Evolutionary conservation across 1,140 invertebrate species (phyloP).

Genomic region (Euschistus heros): DNA sequence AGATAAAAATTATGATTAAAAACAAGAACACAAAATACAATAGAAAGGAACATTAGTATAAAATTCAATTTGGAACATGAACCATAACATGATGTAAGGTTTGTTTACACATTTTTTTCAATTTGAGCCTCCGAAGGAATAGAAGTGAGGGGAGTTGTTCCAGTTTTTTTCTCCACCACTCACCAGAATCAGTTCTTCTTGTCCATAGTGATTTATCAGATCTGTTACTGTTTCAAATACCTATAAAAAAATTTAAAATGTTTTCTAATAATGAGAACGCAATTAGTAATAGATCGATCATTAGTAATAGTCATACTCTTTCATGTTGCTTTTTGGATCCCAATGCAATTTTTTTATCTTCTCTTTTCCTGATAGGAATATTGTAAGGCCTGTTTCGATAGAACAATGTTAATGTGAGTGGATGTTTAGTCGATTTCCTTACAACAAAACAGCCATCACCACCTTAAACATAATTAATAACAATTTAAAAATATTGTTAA

Average conservation of each 20-base stretch:
- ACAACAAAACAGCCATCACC: slow-evolving; percentile 26
- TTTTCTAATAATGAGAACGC: too few species aligned
- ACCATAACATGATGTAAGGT: slow-evolving; percentile 1
- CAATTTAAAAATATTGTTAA: too few species aligned
- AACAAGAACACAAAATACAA: neutral
- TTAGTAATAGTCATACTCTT: slow-evolving; percentile 13
- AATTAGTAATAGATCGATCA: too few species aligned
- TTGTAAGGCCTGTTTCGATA: slow-evolving; percentile 24
- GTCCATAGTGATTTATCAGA: slow-evolving; percentile 6
- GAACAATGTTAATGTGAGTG: slow-evolving; percentile 24
- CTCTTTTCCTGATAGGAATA: slow-evolving; percentile 23
- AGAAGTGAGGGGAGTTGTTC: neutral
- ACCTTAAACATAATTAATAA: slow-evolving; percentile 9
- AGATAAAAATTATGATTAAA: too few species aligned
- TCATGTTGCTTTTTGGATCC: slow-evolving; percentile 25
- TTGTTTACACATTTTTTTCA: slow-evolving; percentile 4
- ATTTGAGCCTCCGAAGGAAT: neutral
- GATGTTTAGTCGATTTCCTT: slow-evolving; percentile 18
- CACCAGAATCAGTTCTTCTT: slow-evolving; percentile 18
- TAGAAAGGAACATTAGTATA: neutral
- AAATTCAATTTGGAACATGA: neutral
- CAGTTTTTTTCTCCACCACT: slow-evolving; percentile 19
- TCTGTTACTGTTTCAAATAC: slow-evolving; percentile 10
- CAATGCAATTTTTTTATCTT: slow-evolving; percentile 19
- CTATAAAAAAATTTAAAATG: slow-evolving; percentile 5